Evolutionary conservation across 2,888 invertebrate species (phyloP), one percentile per base, ranked within the genome.

Genomic region (Himalopsyche anomala): DNA sequence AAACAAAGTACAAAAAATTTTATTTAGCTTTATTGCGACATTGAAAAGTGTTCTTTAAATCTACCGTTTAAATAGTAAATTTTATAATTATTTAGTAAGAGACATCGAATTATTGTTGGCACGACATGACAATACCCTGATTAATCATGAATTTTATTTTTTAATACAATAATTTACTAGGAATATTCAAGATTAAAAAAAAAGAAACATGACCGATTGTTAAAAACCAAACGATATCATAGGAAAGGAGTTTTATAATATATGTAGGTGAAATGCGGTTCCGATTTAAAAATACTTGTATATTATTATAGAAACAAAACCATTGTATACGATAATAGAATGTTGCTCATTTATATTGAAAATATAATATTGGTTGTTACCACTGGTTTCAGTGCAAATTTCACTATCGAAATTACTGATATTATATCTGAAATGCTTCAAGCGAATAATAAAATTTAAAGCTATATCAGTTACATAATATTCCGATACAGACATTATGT

Each of bases 81-180:
- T 74, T 74, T 74, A 38, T 74, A 15, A 36, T 74, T 74, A 74
- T 36, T 74, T 74, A 12, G 28, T 36, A 36, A 74, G 74, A 74
- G 74, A 74, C 74, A 38, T 74, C 38, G 74, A 74, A 74, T 74
- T 74, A 74, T 38, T 74, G 74, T 74, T 74, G 74, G 74, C 74
- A 74, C 74, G 38, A 74, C 36, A 74, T 74, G 74, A 74, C 74
- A 74, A 74, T 74, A 74, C 74, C 74, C 74, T 74, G 74, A 74
- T 74, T 74, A 74, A 74, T 74, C 74, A 74, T 74, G 74, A 74
- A 74, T 15, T 74, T 74, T 74, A 36, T 62, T 62, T 56, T 62
- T 62, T 19, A 5, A 62, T 62, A 62, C 62, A 62, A 62, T 19
- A 62, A 62, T 62, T 62, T 62, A 62, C 28, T 19, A 19, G 8